Evolutionary conservation across 2,888 invertebrate genomes (phyloP), one percentile per base, ranked within the genome.

Genomic region (Agonopterix arenella): DNA sequence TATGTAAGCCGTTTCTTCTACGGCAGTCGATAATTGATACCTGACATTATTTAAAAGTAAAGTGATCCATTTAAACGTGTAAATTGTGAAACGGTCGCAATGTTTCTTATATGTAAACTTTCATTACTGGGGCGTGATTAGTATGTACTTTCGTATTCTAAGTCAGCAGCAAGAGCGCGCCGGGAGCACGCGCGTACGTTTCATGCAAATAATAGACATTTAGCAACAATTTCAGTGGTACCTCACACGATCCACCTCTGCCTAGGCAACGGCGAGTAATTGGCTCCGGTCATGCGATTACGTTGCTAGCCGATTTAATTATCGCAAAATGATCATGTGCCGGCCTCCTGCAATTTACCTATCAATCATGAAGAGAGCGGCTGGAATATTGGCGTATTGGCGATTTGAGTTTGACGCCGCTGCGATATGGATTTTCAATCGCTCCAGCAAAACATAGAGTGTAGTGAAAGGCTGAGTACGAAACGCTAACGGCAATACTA

Each of bases 271-370:
- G 63, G 64, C 73, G 54, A 70, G 78, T 90, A 89, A 90, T 89
- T 88, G 89, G 78, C 67, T 67, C 75, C 73, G 78, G 86, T 88
- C 90, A 90, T 88, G 90, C 90, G 84, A 89, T 88, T 89, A 86
- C 80, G 78, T 86, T 84, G 72, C 84, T 77, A 76, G 79, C 68
- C 81, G 75, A 89, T 89, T 89, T 90, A 90, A 90, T 90, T 90
- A 89, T 86, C 76, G 77, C 73, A 61, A 86, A 89, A 89, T 86
- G 81, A 89, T 89, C 88, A 76, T 80, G 68, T 80, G 77, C 80
- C 76, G 79, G 84, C 80, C 81, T 83, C 76, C 73, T 57, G 80
- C 81, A 89, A 90, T 90, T 90, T 90, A 84, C 76, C 88, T 83
- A 89, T 90, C 90, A 89, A 85, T 90, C 89, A 89, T 75, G 66